Evolutionary conservation across 2,797 vertebrate genomes (phyloP), one percentile per base, ranked within the genome.

Genomic region (Hoplostethus atlanticus): DNA sequence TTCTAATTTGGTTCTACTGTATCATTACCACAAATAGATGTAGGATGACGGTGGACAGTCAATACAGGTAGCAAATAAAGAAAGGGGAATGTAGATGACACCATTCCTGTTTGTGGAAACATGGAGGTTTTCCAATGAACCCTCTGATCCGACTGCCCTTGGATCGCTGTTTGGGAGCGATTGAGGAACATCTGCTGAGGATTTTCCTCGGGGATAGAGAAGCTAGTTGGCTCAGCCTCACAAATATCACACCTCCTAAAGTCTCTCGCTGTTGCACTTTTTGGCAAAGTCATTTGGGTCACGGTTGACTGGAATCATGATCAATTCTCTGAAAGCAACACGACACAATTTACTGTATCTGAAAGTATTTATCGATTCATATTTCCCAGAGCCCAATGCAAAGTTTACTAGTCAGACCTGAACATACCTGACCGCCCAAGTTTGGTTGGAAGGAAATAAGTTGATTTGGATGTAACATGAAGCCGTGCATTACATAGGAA

Each of bases 311-410:
- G 80, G 73, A 83, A 59, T 70, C n/a, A 12, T 67, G 76, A 83
- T 85, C 79, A 65, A 82, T 84, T 55, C 65, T 69, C 68, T 78
- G 80, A 77, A 79, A 87, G 71, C 70, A 73, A 69, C 79, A 55
- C 63, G 40, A n/a, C 7, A 1, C 31, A 83, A 75, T 78, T 89
- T 85, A 83, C 78, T 80, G 65, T 75, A 77, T 81, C 64, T 71
- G 65, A 73, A 81, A 80, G 63, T 83, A 70, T 77, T 87, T 73
- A 86, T 90, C 77, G 76, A 90, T 84, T 84, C 53, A 79, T 79
- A 87, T 77, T 67, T 84, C 75, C 83, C 80, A 58, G 63, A 87
- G 61, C 72, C 73, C 73, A 17, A 52, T 79, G 55, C 60, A 67
- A 85, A 80, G 73, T 92, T 89, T 82, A 78, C 71, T 61, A 66